phyloP scores from a whole-genome alignment of 2,797 vertebrate species.

The Sphenopsis melanotis region DNA sequence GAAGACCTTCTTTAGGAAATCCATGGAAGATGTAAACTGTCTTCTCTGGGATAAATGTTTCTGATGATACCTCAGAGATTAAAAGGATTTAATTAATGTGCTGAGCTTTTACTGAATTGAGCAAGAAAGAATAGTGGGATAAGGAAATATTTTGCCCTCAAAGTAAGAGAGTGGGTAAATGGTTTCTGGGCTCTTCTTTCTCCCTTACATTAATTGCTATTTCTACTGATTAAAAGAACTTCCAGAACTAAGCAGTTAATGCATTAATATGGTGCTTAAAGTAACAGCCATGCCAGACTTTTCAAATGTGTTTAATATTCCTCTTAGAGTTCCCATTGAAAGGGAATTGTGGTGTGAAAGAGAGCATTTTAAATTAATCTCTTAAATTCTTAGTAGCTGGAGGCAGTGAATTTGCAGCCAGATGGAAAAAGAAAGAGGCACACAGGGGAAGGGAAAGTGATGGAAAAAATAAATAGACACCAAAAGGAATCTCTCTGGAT shows the following conservation, averaged over 20 bases:
- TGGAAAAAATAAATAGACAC: neutral
- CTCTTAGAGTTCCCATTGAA: neutral
- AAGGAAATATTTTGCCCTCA: neutral
- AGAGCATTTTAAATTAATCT: conserved; percentile 27
- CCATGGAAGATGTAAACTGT: neutral
- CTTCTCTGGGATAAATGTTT: neutral
- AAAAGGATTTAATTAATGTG: neutral
- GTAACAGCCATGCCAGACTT: neutral
- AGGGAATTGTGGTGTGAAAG: neutral
- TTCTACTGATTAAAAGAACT: neutral
- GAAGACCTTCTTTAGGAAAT: neutral
- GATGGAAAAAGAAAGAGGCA: neutral
- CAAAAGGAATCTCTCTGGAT: neutral
- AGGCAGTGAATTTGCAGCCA: neutral
- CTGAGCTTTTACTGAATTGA: neutral
- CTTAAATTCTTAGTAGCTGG: neutral
- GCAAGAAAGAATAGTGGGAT: neutral
- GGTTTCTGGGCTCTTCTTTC: neutral
- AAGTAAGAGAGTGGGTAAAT: neutral
- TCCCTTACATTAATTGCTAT: neutral
- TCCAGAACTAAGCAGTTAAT: neutral
- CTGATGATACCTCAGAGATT: neutral
- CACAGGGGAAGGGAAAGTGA: neutral
- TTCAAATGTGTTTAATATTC: conserved; percentile 2
- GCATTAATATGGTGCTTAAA: neutral